Conservation (phyloP, 1,140 invertebrate genomes). For the Polypedilum pembai region DNA sequence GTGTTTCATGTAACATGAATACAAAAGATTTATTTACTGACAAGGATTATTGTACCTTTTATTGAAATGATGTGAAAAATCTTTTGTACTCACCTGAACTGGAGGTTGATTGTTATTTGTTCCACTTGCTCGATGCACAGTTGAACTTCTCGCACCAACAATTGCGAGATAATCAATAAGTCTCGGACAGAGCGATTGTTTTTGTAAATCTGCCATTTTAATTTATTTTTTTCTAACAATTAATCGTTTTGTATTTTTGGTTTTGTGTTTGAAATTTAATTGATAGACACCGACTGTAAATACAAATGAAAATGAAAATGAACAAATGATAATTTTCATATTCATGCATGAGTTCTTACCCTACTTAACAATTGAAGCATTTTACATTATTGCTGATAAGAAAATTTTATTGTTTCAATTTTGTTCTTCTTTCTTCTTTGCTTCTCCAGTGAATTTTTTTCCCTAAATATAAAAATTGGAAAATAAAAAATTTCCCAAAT, state of each 20-base stretch:
- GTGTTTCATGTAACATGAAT: too few relatives aligned
- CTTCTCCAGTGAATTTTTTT: not conserved
- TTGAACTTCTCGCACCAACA: slow-evolving; percentile 74
- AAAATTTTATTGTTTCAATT: slow-evolving; percentile 20
- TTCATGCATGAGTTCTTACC: not conserved
- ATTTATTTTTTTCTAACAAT: not conserved
- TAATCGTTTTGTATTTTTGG: not conserved
- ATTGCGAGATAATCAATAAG: slow-evolving; percentile 94
- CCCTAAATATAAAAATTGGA: not conserved
- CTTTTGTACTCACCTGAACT: slow-evolving; percentile 55
- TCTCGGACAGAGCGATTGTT: slow-evolving; percentile 72
- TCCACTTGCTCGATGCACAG: slow-evolving; percentile 50
- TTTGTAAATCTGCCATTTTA: slow-evolving; percentile 50
- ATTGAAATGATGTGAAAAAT: slow-evolving; percentile 14
- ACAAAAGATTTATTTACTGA: too few relatives aligned
- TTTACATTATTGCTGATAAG: slow-evolving; percentile 26
- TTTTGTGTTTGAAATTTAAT: not conserved
- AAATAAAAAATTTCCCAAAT: not conserved
- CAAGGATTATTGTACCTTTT: too few relatives aligned
- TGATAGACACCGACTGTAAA: slow-evolving; percentile 15
- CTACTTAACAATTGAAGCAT: slow-evolving; percentile 20
- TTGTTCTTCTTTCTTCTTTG: not conserved
- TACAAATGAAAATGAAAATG: not conserved
- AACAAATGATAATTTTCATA: not conserved
- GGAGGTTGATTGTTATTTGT: slow-evolving; percentile 56